Evolutionary conservation across 2,888 invertebrate genomes (phyloP), one percentile per base, ranked within the genome.

Genomic region (Athalia cordata): DNA sequence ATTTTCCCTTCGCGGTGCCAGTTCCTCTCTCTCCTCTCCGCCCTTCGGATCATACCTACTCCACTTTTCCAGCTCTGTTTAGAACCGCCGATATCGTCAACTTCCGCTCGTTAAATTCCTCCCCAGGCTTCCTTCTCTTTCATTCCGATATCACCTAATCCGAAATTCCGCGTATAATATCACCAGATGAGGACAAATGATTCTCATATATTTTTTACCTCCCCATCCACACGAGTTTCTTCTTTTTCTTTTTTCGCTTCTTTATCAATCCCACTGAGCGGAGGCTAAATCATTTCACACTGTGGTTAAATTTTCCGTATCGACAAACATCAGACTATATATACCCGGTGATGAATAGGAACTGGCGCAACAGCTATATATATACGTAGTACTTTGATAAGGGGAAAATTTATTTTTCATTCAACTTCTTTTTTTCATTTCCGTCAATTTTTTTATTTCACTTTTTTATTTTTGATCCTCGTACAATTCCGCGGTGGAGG

Each of bases 141-240:
- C 67, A 45, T 61, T 9, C 13, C 72, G 62, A 80, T 67, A 81
- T 85, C 81, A 78, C 79, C 78, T 80, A 80, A 79, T 78, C 8
- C 64, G 9, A 15, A 55, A 55, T 29, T 29, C 29, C 29, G 29
- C 29, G 29, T 29, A 61, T 61, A 61, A 61, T 61, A 61, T 7
- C 61, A 13, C 11, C 11, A 6, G 15, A 13, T 15, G 61, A 4
- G 7, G 29, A 72, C 52, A 59, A 59, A 57, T 67, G 59, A 57
- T 59, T 57, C 72, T 47, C 55, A 11, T 47, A 57, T 45, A 57
- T 45, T 72, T 49, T 72, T 72, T 59, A 7, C 45, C 8, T 52
- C 45, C 57, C 72, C 59, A 11, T 52, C 2, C 59, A 15, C 4
- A 29, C 29, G 29, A 29, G 29, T 29, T 29, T 29, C 29, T 29